phyloP scores from a whole-genome alignment of 2,888 invertebrate species.

The Pollenia angustigena region DNA sequence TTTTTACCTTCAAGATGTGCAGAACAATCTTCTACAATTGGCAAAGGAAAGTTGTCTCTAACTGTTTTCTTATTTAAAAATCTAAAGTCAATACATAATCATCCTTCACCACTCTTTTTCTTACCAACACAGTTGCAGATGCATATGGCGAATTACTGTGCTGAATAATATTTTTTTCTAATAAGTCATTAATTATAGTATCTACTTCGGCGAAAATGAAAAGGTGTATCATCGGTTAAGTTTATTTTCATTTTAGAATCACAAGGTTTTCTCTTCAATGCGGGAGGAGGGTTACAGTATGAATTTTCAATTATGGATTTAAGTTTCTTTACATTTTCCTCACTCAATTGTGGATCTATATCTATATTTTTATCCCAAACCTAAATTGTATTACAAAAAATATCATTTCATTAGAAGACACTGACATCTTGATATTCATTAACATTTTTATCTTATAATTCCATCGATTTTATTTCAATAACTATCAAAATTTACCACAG shows the following conservation, averaged over 20 bases:
- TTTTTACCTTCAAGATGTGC: constrained; percentile 11
- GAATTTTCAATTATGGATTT: no score
- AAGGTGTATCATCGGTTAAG: not conserved
- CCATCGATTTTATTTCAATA: constrained; percentile 23
- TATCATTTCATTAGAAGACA: not conserved
- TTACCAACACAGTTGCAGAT: no score
- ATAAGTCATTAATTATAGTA: no score
- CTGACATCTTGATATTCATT: not conserved
- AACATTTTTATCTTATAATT: constrained; percentile 20
- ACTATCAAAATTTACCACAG: constrained; percentile 1
- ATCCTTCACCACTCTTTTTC: constrained; percentile 65
- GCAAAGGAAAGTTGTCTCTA: no score
- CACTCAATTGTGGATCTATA: no score
- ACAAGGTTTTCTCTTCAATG: not conserved
- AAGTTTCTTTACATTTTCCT: no score
- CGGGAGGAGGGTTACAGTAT: no score
- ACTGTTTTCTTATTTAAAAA: constrained; percentile 54
- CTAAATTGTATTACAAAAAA: not conserved
- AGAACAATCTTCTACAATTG: constrained; percentile 18
- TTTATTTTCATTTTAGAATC: constrained; percentile 55
- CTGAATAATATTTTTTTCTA: no score
- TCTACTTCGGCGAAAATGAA: no score
- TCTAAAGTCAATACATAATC: constrained; percentile 72
- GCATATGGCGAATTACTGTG: no score
- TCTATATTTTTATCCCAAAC: not conserved